phyloP scores from a whole-genome alignment of 2,797 vertebrate genomes.

The Phoebastria nigripes region DNA sequence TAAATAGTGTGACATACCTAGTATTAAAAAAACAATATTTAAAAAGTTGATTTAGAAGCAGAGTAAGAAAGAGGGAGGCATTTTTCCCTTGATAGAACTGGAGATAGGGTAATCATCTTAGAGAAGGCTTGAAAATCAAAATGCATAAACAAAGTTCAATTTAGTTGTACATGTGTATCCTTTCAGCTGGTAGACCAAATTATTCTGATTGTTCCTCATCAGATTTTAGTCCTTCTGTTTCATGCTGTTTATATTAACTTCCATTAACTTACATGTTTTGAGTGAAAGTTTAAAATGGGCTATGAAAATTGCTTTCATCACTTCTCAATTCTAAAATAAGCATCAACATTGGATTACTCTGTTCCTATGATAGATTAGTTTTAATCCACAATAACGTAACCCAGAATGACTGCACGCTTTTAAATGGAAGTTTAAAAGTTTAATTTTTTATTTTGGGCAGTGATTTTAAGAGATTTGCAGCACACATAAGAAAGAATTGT shows the following conservation, averaged over 20 bases:
- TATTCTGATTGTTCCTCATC: conserved; percentile 64
- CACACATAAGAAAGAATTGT: not conserved
- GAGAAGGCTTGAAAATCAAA: conserved; percentile 58
- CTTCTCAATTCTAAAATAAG: conserved; percentile 70
- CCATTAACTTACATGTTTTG: conserved; percentile 74
- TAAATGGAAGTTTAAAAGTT: conserved; percentile 36
- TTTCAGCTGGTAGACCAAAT: conserved; percentile 57
- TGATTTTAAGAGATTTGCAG: conserved; percentile 50
- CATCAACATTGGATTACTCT: conserved; percentile 60
- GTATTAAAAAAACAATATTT: conserved; percentile 2
- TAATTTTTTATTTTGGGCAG: conserved; percentile 37
- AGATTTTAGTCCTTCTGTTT: conserved; percentile 71
- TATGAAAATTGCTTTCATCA: conserved; percentile 72
- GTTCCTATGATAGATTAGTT: conserved; percentile 71
- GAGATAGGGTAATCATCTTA: conserved; percentile 37
- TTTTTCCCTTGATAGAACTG: not conserved
- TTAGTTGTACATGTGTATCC: conserved; percentile 49
- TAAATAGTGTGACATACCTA: not conserved
- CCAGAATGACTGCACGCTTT: conserved; percentile 56
- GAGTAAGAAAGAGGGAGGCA: not conserved
- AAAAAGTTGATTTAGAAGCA: not conserved
- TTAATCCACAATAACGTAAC: conserved; percentile 72
- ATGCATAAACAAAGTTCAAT: conserved; percentile 56
- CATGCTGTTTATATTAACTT: conserved; percentile 74
- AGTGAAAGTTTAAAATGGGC: conserved; percentile 71